Percentiles rank a stretch among this genome's conserved stretches.
phyloP scores from a whole-genome alignment of 2,797 vertebrate genomes.

The Enteromius fasciolatus region DNA sequence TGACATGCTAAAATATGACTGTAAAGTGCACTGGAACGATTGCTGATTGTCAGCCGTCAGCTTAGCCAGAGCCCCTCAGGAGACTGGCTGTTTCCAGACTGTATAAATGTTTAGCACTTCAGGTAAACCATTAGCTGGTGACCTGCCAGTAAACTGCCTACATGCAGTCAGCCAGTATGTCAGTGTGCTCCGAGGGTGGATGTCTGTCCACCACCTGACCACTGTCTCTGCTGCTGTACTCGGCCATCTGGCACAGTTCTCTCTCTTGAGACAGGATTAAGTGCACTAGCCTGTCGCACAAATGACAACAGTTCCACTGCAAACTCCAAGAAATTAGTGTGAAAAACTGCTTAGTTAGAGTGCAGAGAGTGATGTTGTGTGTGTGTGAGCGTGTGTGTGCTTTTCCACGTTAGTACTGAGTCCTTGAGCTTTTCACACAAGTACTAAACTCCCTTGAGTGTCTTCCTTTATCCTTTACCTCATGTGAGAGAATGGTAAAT shows the following conservation, averaged over 20 bases:
- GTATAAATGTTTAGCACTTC: conserved; percentile 47
- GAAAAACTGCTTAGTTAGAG: conserved; percentile 37
- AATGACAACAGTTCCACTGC: conserved; percentile 52
- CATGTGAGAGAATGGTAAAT: neutral
- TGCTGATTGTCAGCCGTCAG: neutral
- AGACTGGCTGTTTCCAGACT: conserved; percentile 29
- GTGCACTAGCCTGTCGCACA: conserved; percentile 40
- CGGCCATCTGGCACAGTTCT: conserved; percentile 60
- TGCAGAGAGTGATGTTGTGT: conserved; percentile 22
- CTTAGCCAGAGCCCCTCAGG: neutral
- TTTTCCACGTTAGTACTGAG: neutral
- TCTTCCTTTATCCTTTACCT: conserved; percentile 4
- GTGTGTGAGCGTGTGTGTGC: neutral
- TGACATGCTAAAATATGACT: conserved; percentile 8
- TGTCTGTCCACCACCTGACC: conserved; percentile 59
- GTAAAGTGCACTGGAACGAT: neutral
- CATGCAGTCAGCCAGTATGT: conserved; percentile 50
- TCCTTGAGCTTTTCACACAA: conserved; percentile 11
- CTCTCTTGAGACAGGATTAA: conserved; percentile 55
- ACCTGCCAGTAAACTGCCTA: conserved; percentile 51
- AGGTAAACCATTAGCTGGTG: conserved; percentile 54
- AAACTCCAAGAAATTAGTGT: conserved; percentile 28
- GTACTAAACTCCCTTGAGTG: conserved; percentile 1
- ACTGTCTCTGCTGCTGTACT: conserved; percentile 49
- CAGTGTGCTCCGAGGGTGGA: conserved; percentile 43